phyloP scores from a whole-genome alignment of 1,140 invertebrate genomes.

The Zaprionus nigranus region DNA sequence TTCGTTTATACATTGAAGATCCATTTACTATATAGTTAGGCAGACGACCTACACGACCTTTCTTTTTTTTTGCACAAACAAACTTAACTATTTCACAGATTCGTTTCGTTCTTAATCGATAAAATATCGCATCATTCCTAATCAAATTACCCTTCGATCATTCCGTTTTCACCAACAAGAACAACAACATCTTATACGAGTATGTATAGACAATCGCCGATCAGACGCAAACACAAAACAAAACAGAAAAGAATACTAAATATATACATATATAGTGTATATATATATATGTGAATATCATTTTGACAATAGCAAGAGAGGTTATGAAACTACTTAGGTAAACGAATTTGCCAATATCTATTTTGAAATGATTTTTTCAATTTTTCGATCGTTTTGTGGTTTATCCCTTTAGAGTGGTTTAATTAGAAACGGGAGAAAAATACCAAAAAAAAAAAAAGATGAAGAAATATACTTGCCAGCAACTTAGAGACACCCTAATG shows the following conservation, averaged over 20 bases:
- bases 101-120: background rate
- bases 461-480: background rate
- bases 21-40: background rate
- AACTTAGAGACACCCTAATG: slow-evolving; percentile 26
- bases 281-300: slow-evolving; percentile 45
- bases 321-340: slow-evolving; percentile 41
- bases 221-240: slow-evolving; percentile 4
- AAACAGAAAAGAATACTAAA: slow-evolving; percentile 8
- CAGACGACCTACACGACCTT: background rate
- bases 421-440: slow-evolving; percentile 3
- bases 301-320: slow-evolving; percentile 55
- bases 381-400: slow-evolving; percentile 32
- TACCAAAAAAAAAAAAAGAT: background rate
- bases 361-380: slow-evolving; percentile 43
- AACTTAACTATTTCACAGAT: background rate
- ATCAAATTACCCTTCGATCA: slow-evolving; percentile 1
- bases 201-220: slow-evolving; percentile 57
- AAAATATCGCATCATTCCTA: background rate
- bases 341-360: background rate
- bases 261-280: slow-evolving; percentile 16
- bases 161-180: background rate
- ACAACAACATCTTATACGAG: slow-evolving; percentile 32
- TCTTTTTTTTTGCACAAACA: background rate
- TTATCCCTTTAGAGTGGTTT: slow-evolving; percentile 38
- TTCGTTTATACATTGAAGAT: slow-evolving; percentile 1